These are phyloP conservation scores for Aradophagus sp. DNA, from an alignment of 1,140 invertebrate species.

Conservation along the genomic window DNA sequence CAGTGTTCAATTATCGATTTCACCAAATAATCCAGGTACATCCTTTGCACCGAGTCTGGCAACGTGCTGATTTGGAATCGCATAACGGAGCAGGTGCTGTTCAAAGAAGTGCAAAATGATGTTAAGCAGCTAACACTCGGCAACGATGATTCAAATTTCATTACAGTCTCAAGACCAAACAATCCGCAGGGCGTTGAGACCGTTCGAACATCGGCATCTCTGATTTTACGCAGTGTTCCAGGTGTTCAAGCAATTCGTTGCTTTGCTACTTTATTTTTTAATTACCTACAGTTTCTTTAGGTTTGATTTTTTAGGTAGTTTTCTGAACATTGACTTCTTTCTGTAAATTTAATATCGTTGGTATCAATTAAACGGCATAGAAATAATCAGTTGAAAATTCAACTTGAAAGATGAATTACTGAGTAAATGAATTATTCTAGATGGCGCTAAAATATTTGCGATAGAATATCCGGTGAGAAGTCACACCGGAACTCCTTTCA, in stretches of 20 bases:
- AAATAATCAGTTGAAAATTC: no score
- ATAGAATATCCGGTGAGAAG: constrained; percentile 86
- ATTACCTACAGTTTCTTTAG: no score
- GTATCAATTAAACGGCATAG: no score
- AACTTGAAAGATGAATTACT: no score
- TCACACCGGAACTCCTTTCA: constrained; percentile 80
- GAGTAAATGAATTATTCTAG: no score
- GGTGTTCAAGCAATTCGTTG: constrained; percentile 70
- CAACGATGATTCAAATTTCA: constrained; percentile 87
- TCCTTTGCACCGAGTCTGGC: constrained; percentile 94
- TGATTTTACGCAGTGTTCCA: constrained; percentile 81
- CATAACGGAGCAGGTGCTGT: constrained; percentile 87
- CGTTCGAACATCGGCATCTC: constrained; percentile 78
- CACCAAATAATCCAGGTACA: constrained; percentile 75
- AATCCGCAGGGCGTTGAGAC: constrained; percentile 78
- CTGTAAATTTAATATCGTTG: no score
- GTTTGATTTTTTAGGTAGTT: no score
- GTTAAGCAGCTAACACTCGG: constrained; percentile 90
- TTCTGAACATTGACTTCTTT: no score
- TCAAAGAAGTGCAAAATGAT: constrained; percentile 88
- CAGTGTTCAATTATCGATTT: constrained; percentile 18
- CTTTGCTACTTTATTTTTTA: constrained; percentile 6
- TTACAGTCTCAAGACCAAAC: constrained; percentile 86
- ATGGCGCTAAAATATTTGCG: constrained; percentile 83
- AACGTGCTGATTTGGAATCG: constrained; percentile 95